These are phyloP conservation scores for Microctenopoma steveboyesi DNA, from an alignment of 2,797 vertebrate genomes.

Conservation along the genomic window DNA sequence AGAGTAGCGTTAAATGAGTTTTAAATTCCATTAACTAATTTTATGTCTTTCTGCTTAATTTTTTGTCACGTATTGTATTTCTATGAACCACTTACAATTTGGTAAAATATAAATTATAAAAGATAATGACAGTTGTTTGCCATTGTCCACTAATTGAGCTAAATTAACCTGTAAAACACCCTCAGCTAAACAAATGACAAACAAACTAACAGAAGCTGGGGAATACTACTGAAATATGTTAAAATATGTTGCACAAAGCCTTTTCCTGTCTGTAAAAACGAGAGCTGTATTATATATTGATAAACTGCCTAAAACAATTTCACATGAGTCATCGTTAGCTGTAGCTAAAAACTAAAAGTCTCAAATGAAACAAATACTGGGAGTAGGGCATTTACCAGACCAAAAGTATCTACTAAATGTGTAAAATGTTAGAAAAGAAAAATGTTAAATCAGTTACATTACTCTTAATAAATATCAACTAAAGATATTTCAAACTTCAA, in stretches of 20 bases:
- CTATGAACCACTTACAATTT: background rate
- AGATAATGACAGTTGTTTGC: background rate
- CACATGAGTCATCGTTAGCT: no score
- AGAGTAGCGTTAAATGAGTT: constrained; percentile 18
- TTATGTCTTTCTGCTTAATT: background rate
- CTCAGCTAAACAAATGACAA: background rate
- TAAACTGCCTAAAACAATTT: background rate
- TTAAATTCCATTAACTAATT: constrained; percentile 4
- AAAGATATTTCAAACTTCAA: no score
- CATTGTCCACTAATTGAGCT: background rate
- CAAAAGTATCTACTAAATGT: no score
- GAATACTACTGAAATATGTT: no score
- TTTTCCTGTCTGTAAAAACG: no score
- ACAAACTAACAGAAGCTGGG: no score
- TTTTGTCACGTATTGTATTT: background rate
- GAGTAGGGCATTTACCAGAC: no score
- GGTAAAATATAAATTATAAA: background rate
- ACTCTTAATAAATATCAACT: no score
- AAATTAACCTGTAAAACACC: background rate
- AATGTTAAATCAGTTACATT: no score
- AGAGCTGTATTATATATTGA: background rate
- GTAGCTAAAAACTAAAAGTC: background rate
- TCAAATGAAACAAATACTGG: background rate
- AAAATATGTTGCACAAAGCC: background rate
- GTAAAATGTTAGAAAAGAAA: no score